Evolutionary conservation across 2,113 vertebrate genomes (phyloP), one percentile per base, ranked within the genome.

Genomic region (Ploceus nigricollis): DNA sequence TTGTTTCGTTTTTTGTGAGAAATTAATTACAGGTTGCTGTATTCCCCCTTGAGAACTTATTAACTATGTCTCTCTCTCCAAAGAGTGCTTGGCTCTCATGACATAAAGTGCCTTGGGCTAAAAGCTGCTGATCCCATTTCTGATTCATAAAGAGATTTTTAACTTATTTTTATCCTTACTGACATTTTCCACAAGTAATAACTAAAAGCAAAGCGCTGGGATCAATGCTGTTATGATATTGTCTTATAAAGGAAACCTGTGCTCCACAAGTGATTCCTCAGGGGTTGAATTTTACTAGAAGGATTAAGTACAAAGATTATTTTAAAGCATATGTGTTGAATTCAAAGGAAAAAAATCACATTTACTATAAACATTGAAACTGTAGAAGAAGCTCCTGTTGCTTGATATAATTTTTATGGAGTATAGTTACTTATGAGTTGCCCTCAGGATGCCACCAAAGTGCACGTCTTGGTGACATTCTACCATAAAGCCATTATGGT

Each of bases 21-120:
- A 90, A 93, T 93, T 92, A 91, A 94, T 96, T 93, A 94, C 84
- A 97, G 42, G 76, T 94, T 95, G 33, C 72, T 84, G 50, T 87
- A 82, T 95, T 93, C 76, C 82, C 87, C 91, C 89, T 22, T 2
- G 63, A 94, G 91, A 96, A 95, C 87, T 90, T 94, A 88, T 91
- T 97, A 96, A 81, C 78, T 78, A 4, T 79, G 73, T 77, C 50
- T 95, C 69, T 79, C 69, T 95, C 90, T 96, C 94, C 60, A 81
- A 95, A 91, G 94, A 95, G 89, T 33, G 40, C 76, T 87, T 80
- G 54, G 39, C 44, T 96, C 87, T 94, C 79, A 14, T 68, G 87
- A 86, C 68, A 71, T 82, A 35, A 85, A 91, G 37, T 88, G 73
- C 94, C 85, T 50, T 65, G 35, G 87, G 90, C 90, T 91, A 66